Conservation (phyloP, 2,113 vertebrate genomes). For the Anhinga rufa region DNA sequence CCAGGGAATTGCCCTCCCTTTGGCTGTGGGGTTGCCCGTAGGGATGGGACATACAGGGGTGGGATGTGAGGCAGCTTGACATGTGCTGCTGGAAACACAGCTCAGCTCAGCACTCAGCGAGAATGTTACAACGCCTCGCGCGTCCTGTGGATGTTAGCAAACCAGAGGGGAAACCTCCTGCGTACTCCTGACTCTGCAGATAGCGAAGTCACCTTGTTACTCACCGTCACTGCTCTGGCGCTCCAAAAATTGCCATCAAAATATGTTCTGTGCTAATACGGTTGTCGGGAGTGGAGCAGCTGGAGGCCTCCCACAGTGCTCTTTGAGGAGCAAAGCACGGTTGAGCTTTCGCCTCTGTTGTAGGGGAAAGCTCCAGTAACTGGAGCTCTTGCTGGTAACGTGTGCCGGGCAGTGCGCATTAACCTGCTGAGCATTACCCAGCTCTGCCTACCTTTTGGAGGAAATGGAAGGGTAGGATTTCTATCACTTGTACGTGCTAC, state of each 20-base stretch:
- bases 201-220: not conserved
- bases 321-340: not conserved
- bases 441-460: not conserved
- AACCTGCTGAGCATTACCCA: not conserved
- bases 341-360: not conserved
- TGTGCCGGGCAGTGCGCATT: fast-evolving
- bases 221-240: not conserved
- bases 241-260: not conserved
- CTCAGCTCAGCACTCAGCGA: not conserved
- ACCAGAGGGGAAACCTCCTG: not conserved
- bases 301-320: not conserved
- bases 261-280: not conserved
- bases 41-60: not conserved
- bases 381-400: not conserved
- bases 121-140: fast-evolving
- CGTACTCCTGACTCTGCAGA: not conserved
- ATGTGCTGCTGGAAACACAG: not conserved
- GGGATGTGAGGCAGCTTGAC: not conserved
- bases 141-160: not conserved
- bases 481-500: not conserved
- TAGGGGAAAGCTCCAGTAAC: not conserved
- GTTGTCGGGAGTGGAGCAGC: not conserved
- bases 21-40: not conserved
- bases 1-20: not conserved
- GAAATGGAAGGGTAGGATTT: constrained; percentile 5